Percentiles rank a stretch among this genome's conserved stretches.
Evolutionary conservation across 2,113 vertebrate genomes (phyloP).

Genomic region (Euleptes europaea): DNA sequence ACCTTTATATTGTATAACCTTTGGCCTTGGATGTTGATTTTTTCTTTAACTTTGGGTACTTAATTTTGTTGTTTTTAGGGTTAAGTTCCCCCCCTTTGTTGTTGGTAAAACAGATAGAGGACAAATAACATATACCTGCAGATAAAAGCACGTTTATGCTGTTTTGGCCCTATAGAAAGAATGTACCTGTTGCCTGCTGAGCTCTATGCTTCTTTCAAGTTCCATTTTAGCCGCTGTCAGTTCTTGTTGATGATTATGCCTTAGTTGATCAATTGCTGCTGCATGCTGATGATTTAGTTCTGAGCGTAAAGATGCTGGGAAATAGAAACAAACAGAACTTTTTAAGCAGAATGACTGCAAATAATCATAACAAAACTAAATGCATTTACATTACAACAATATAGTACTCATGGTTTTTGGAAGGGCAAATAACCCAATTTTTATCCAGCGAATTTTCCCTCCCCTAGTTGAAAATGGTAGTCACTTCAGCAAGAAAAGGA

Average conservation of each 20-base stretch:
- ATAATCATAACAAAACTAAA: not conserved
- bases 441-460: not conserved
- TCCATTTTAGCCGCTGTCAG: conserved; percentile 84
- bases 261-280: conserved; percentile 91
- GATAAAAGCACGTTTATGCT: not conserved
- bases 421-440: no score
- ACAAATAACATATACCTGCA: not conserved
- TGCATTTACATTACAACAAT: not conserved
- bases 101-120: not conserved
- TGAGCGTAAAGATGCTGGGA: conserved; percentile 90
- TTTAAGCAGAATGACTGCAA: not conserved
- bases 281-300: conserved; percentile 97
- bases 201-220: conserved; percentile 89
- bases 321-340: conserved; percentile 19
- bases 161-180: not conserved
- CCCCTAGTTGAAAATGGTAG: not conserved
- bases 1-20: no score
- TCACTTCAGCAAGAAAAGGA: not conserved
- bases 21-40: no score
- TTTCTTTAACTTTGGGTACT: no score
- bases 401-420: not conserved
- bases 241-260: conserved; percentile 93
- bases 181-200: conserved; percentile 86
- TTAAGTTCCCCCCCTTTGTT: no score
- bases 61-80: no score